Evolutionary conservation across 2,797 vertebrate species (phyloP).

Genomic region (Malacoraja senta): DNA sequence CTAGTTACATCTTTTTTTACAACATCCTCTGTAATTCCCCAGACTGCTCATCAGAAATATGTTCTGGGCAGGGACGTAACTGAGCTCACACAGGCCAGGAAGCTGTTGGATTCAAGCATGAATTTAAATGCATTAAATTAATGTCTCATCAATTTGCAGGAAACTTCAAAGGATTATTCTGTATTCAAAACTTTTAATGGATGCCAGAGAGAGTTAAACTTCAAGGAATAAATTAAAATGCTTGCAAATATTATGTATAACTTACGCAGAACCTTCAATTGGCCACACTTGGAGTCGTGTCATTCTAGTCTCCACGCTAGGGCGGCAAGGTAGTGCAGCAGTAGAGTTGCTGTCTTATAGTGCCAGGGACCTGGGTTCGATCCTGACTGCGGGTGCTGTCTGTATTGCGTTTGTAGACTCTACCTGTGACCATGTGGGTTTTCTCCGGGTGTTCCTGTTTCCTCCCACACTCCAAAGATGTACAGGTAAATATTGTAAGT

Average conservation of each 20-base stretch:
- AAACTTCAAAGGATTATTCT: not conserved
- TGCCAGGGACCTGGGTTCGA: no score
- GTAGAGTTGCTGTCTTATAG: no score
- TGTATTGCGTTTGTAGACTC: no score
- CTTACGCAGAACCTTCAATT: not conserved
- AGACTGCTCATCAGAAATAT: not conserved
- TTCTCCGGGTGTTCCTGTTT: no score
- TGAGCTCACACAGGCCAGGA: conserved; percentile 1
- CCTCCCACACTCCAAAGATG: no score
- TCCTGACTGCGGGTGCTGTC: no score
- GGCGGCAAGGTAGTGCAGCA: no score
- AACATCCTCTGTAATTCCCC: conserved; percentile 13
- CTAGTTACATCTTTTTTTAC: conserved; percentile 17
- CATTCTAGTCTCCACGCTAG: not conserved
- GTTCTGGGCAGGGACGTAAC: not conserved
- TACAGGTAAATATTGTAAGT: no score
- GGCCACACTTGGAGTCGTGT: not conserved
- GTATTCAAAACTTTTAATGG: not conserved
- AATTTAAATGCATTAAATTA: conserved; percentile 5
- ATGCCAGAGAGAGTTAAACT: not conserved
- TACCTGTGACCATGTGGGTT: no score
- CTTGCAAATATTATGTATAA: not conserved
- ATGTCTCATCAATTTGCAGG: not conserved
- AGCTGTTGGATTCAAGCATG: not conserved
- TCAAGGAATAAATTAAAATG: not conserved